Conservation (phyloP, 1,140 invertebrate species). For the Lucilia sericata region DNA sequence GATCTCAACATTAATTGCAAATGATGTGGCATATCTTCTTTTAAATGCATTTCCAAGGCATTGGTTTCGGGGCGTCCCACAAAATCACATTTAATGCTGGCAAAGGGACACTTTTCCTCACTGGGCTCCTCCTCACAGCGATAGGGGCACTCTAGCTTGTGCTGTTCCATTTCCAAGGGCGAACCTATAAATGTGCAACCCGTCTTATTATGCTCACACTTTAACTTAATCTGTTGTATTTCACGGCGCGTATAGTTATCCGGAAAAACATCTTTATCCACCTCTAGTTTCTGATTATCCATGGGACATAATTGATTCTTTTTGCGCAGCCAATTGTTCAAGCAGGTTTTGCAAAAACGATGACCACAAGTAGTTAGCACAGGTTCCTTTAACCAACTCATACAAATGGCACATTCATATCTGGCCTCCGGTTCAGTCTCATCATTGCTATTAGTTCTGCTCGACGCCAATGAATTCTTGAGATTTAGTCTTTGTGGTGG, state of each 20-base stretch:
- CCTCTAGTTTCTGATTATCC: conserved; percentile 78
- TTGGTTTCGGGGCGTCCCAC: conserved; percentile 60
- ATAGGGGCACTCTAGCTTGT: conserved; percentile 70
- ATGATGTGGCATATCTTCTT: conserved; percentile 63
- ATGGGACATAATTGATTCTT: conserved; percentile 83
- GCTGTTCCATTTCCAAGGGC: conserved; percentile 77
- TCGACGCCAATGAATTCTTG: conserved; percentile 56
- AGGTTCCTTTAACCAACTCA: conserved; percentile 86
- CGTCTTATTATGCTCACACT: conserved; percentile 79
- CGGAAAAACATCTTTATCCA: conserved; percentile 82
- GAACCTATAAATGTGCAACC: conserved; percentile 78
- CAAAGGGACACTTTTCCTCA: conserved; percentile 63
- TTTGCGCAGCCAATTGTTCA: conserved; percentile 83
- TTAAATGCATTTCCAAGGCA: conserved; percentile 63
- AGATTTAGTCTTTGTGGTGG: conserved; percentile 57
- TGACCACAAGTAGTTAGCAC: conserved; percentile 89
- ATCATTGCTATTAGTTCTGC: conserved; percentile 52
- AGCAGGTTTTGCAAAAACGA: conserved; percentile 87
- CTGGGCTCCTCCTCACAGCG: conserved; percentile 55
- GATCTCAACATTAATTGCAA: conserved; percentile 64
- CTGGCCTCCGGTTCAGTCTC: conserved; percentile 71
- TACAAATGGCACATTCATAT: conserved; percentile 91
- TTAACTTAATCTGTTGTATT: conserved; percentile 80
- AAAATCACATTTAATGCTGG: conserved; percentile 61
- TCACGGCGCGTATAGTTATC: conserved; percentile 90